Conservation (phyloP, 2,888 invertebrate species). For the Erpobdella octoculata region DNA sequence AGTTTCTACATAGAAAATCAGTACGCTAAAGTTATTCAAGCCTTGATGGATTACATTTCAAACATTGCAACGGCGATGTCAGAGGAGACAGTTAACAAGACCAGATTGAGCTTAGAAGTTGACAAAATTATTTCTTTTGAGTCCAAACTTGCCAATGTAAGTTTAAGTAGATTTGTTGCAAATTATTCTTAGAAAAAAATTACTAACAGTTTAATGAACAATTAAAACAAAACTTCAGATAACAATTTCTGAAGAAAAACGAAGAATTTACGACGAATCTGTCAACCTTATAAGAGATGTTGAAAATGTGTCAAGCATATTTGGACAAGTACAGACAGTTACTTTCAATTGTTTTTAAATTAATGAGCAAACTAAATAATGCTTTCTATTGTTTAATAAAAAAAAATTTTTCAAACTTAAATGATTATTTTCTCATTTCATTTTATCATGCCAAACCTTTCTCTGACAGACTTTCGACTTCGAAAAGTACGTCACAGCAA, state of each 20-base stretch:
- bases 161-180: too few relatives aligned
- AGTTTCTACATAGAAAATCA: slow-evolving; percentile 54
- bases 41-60: slow-evolving; percentile 71
- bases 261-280: too few relatives aligned
- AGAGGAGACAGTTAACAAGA: slow-evolving; percentile 69
- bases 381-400: background rate
- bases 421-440: background rate
- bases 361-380: too few relatives aligned
- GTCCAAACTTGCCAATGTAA: slow-evolving; percentile 79
- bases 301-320: too few relatives aligned
- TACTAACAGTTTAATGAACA: too few relatives aligned
- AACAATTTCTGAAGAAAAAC: too few relatives aligned
- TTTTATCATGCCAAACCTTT: background rate
- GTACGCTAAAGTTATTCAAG: slow-evolving; percentile 38
- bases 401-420: background rate
- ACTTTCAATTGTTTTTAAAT: too few relatives aligned
- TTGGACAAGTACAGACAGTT: too few relatives aligned
- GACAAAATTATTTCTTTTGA: slow-evolving; percentile 74
- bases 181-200: too few relatives aligned
- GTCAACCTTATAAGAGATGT: too few relatives aligned
- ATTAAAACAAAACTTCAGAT: too few relatives aligned
- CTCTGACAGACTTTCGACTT: slow-evolving; percentile 62
- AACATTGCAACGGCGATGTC: slow-evolving; percentile 82
- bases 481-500: slow-evolving; percentile 76
- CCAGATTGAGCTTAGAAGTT: slow-evolving; percentile 60